Conservation (phyloP, 1,140 invertebrate species). For the Zaprionus ghesquierei region DNA sequence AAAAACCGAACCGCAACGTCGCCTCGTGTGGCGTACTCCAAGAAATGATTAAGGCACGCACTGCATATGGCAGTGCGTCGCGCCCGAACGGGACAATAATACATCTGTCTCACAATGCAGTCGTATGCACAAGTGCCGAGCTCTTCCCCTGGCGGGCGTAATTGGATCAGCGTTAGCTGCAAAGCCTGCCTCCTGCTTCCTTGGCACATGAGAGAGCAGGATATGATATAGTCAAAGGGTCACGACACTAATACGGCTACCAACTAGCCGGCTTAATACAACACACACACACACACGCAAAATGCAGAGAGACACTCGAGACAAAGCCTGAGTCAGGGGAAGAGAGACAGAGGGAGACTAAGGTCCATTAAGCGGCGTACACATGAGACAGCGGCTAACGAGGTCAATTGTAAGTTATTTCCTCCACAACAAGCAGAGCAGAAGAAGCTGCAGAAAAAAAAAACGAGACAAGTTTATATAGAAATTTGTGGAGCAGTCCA, state of each 20-base stretch:
- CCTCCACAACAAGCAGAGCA: slow-evolving; percentile 40
- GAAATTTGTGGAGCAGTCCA: slow-evolving; percentile 44
- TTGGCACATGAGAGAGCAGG: slow-evolving; percentile 38
- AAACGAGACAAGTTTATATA: slow-evolving; percentile 26
- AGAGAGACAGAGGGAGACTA: not conserved
- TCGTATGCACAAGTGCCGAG: not conserved
- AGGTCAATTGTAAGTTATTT: slow-evolving; percentile 81
- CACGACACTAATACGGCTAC: slow-evolving; percentile 57
- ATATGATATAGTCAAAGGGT: slow-evolving; percentile 76
- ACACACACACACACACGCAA: not conserved
- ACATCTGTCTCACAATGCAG: not conserved
- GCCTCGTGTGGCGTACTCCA: slow-evolving; percentile 3
- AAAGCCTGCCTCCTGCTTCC: slow-evolving; percentile 16
- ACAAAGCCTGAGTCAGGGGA: not conserved
- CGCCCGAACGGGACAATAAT: not conserved
- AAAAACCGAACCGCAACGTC: slow-evolving; percentile 12
- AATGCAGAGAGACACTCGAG: not conserved
- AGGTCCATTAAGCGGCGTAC: slow-evolving; percentile 43
- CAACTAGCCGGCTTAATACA: slow-evolving; percentile 51
- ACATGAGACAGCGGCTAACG: slow-evolving; percentile 64
- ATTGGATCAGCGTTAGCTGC: slow-evolving; percentile 69
- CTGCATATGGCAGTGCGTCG: slow-evolving; percentile 13
- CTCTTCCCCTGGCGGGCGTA: slow-evolving; percentile 29
- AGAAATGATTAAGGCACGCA: slow-evolving; percentile 34
- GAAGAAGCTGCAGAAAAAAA: slow-evolving; percentile 21